Evolutionary conservation across 1,140 invertebrate genomes (phyloP).

Genomic region (Mycetomoellerius zeteki): DNA sequence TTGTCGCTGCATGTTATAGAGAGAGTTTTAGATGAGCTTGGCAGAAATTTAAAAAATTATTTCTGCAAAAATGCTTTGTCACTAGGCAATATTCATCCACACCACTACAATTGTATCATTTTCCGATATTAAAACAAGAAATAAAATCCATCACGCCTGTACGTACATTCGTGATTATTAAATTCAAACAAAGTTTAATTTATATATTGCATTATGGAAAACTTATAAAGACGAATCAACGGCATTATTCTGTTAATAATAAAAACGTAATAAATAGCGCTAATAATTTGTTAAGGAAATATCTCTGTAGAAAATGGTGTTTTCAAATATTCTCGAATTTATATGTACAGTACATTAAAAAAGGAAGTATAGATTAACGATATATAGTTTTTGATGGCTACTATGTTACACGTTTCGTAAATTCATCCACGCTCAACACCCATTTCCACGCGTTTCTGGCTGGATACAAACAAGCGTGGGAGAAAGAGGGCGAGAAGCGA

Average conservation of each 20-base stretch:
- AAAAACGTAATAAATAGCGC: not conserved
- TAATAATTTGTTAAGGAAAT: not conserved
- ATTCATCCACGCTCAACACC: conserved; percentile 31
- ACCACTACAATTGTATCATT: not conserved
- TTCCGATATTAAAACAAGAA: conserved; percentile 10
- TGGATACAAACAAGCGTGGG: conserved; percentile 29
- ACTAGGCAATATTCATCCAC: conserved; percentile 17
- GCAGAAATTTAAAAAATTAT: conserved; percentile 50
- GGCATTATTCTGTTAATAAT: not conserved
- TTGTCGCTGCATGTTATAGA: conserved; percentile 24
- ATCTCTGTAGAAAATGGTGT: not conserved
- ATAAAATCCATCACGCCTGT: not conserved
- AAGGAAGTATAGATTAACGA: not conserved
- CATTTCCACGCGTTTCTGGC: not conserved
- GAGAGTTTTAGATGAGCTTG: conserved; percentile 42
- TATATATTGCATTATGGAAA: conserved; percentile 6
- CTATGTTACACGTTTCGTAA: not conserved
- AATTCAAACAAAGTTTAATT: conserved; percentile 10
- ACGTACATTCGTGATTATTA: not conserved
- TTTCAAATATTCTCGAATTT: not conserved
- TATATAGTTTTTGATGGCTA: conserved; percentile 5
- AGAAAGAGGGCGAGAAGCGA: not conserved
- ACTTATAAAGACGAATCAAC: conserved; percentile 6
- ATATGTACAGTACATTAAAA: not conserved
- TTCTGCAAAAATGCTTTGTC: conserved; percentile 23